Percentiles rank a stretch among this genome's conserved stretches.
Conservation (phyloP, 2,888 invertebrate species). For the Apoda limacodes region DNA sequence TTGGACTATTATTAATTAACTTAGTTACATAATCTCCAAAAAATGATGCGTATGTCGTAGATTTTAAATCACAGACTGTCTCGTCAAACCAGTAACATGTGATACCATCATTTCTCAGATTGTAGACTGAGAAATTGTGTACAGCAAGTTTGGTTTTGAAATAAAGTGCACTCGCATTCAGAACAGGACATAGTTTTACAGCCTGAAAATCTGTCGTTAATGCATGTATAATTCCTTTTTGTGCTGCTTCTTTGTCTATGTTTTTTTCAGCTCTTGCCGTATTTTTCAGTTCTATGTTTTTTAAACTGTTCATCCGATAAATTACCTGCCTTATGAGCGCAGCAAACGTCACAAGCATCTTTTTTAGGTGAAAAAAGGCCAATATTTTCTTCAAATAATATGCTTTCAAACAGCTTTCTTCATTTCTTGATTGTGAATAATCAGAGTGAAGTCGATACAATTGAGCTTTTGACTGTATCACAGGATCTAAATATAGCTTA, state of each 20-base stretch:
- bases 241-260: conserved; percentile 20
- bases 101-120: conserved; percentile 19
- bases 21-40: conserved; percentile 22
- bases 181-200: conserved; percentile 23
- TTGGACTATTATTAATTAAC: conserved; percentile 16
- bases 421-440: conserved; percentile 10
- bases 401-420: conserved; percentile 21
- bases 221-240: conserved; percentile 17
- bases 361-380: conserved; percentile 22
- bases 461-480: conserved; percentile 20
- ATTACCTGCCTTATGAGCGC: conserved; percentile 21
- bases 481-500: conserved; percentile 24
- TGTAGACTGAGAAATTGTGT: conserved; percentile 26
- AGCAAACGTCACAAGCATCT: conserved; percentile 21
- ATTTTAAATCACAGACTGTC: conserved; percentile 21
- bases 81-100: conserved; percentile 25
- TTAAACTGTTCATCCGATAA: conserved; percentile 16
- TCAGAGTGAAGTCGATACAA: conserved; percentile 20
- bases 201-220: conserved; percentile 24
- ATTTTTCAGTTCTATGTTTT: conserved; percentile 16
- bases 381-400: conserved; percentile 22
- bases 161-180: conserved; percentile 25
- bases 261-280: conserved; percentile 21
- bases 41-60: conserved; percentile 23
- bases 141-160: conserved; percentile 27